Conservation (phyloP, 2,888 invertebrate genomes). For the Hydriomena furcata region DNA sequence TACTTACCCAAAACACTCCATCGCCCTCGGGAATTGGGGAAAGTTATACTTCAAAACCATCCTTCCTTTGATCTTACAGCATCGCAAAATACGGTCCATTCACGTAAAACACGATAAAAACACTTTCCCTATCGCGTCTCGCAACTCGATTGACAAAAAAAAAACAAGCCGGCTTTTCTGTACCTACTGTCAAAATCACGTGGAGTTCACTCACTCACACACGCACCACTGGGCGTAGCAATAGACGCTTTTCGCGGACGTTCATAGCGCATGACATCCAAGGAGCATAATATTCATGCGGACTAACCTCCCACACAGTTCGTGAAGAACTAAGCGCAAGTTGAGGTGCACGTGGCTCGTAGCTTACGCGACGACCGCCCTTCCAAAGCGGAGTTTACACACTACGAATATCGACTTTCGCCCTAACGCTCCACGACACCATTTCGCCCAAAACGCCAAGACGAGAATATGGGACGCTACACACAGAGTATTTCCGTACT, state of each 20-base stretch:
- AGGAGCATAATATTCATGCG: slow-evolving; percentile 73
- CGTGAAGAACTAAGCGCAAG: slow-evolving; percentile 82
- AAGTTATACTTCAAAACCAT: slow-evolving; percentile 52
- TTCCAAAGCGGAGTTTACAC: slow-evolving; percentile 67
- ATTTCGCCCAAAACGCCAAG: slow-evolving; percentile 67
- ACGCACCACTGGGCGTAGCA: slow-evolving; percentile 56
- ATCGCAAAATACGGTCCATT: slow-evolving; percentile 50
- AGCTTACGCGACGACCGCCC: slow-evolving; percentile 81
- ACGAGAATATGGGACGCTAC: slow-evolving; percentile 77
- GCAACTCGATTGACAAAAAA: slow-evolving; percentile 49
- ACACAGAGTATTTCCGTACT: slow-evolving; percentile 77
- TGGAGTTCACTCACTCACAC: slow-evolving; percentile 61
- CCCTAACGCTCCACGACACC: slow-evolving; percentile 60
- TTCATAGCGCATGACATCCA: slow-evolving; percentile 73
- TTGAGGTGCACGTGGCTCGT: slow-evolving; percentile 79
- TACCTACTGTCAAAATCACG: slow-evolving; percentile 81
- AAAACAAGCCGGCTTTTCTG: slow-evolving; percentile 59
- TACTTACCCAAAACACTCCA: slow-evolving; percentile 73
- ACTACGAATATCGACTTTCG: slow-evolving; percentile 75
- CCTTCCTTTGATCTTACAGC: slow-evolving; percentile 54
- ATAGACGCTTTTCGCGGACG: slow-evolving; percentile 68
- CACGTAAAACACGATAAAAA: slow-evolving; percentile 54
- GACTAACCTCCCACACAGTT: slow-evolving; percentile 82
- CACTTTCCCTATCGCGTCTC: slow-evolving; percentile 54
- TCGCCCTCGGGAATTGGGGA: slow-evolving; percentile 53